These are phyloP conservation scores for Marcusenius ussheri DNA, from an alignment of 2,113 vertebrate genomes.

Conservation along the genomic window DNA sequence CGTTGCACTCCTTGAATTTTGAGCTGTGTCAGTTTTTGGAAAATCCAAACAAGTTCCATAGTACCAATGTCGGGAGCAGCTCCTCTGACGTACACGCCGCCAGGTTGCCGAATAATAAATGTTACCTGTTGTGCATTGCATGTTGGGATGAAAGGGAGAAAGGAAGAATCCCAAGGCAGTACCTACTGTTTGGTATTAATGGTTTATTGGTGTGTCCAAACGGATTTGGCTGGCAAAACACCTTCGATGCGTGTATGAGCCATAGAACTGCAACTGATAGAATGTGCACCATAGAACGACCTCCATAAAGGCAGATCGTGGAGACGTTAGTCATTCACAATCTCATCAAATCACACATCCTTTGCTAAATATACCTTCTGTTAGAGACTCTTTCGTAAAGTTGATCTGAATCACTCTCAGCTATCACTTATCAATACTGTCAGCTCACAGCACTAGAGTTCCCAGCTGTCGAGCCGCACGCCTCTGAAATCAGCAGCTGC, in stretches of 20 bases:
- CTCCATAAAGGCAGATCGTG: background rate
- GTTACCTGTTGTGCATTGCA: background rate
- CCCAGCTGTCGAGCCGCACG: background rate
- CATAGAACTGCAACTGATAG: background rate
- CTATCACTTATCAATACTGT: background rate
- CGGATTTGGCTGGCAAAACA: background rate
- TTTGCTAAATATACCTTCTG: background rate
- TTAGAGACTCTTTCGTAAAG: background rate
- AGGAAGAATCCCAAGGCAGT: background rate
- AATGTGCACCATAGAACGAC: background rate
- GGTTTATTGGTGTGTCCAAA: background rate
- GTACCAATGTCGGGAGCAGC: background rate
- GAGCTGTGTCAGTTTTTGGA: background rate
- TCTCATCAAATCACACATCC: background rate
- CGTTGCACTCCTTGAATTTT: background rate
- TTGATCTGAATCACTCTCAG: background rate
- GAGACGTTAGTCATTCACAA: background rate
- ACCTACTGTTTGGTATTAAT: background rate
- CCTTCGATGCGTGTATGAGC: background rate
- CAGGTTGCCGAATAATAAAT: background rate
- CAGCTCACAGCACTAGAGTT: background rate
- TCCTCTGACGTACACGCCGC: background rate
- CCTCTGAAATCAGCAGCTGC: background rate
- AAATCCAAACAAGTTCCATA: background rate
- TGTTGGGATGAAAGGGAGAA: background rate